A percentile compares a stretch with the other conserved stretches of the same genome.
These are phyloP conservation scores for Suricata suricatta DNA, from an alignment of 2,113 vertebrate species.

Conservation along the genomic window DNA sequence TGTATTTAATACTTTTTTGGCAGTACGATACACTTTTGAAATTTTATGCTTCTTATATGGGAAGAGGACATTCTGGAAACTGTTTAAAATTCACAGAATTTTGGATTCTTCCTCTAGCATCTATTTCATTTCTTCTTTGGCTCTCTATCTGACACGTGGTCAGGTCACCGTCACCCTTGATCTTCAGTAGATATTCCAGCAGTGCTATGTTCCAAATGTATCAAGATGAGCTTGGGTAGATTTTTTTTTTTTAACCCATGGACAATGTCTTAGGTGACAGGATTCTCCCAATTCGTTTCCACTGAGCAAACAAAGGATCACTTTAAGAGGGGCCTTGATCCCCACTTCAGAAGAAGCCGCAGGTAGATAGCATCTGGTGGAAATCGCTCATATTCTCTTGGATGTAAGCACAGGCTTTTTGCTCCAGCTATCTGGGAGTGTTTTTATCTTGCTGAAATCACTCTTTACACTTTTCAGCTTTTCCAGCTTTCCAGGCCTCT, in stretches of 20 bases:
- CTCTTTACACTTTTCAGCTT: not conserved
- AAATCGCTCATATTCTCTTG: not conserved
- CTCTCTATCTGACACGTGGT: not conserved
- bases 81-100: constrained; percentile 46
- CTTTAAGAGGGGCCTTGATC: not conserved
- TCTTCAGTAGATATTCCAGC: not conserved
- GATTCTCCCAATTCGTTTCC: accelerated
- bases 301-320: not conserved
- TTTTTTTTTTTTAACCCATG: not conserved
- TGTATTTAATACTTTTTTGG: constrained; percentile 55
- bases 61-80: constrained; percentile 58
- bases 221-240: not conserved
- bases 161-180: not conserved
- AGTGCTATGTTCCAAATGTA: accelerated
- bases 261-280: not conserved
- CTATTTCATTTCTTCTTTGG: constrained; percentile 19
- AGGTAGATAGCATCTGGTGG: not conserved
- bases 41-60: constrained; percentile 30
- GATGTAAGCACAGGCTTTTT: not conserved
- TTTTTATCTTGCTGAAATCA: not conserved
- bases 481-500: not conserved
- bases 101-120: constrained; percentile 23
- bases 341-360: not conserved
- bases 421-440: not conserved
- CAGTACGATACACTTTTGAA: not conserved